Evolutionary conservation across 1,140 invertebrate genomes (phyloP).

Genomic region (Glossosoma conforme): DNA sequence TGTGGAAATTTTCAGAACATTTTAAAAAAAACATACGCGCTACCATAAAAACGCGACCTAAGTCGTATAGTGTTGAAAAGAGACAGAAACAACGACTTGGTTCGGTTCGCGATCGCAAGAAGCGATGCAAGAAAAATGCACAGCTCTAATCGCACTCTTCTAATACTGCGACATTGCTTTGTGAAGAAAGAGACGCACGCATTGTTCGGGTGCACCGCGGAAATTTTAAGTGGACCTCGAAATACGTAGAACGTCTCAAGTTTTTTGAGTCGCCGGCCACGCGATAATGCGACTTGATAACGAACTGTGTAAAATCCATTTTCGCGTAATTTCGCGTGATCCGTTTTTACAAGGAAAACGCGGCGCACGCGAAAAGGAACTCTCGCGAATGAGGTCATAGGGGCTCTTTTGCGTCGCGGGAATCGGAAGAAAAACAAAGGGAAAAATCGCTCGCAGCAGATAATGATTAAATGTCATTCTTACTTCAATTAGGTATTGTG

Average conservation of each 20-base stretch:
- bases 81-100: background rate
- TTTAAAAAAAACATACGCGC: background rate
- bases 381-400: background rate
- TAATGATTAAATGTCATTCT: constrained; percentile 10
- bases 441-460: background rate
- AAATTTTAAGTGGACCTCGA: background rate
- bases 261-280: background rate
- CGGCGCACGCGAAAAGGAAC: background rate
- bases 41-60: background rate
- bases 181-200: constrained; percentile 1
- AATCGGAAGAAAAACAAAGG: background rate
- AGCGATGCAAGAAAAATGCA: background rate
- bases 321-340: background rate
- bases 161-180: background rate
- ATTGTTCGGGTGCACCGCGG: background rate
- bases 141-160: background rate
- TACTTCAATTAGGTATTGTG: constrained; percentile 5
- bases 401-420: background rate
- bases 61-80: background rate
- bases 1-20: constrained; percentile 4
- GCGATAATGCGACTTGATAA: background rate
- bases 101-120: background rate
- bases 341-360: background rate
- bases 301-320: background rate
- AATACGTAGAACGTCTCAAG: constrained; percentile 1